These are phyloP conservation scores for Epizoanthus illoricatus DNA, from an alignment of 92 coral and sea anemone genomes.

Conservation along the genomic window DNA sequence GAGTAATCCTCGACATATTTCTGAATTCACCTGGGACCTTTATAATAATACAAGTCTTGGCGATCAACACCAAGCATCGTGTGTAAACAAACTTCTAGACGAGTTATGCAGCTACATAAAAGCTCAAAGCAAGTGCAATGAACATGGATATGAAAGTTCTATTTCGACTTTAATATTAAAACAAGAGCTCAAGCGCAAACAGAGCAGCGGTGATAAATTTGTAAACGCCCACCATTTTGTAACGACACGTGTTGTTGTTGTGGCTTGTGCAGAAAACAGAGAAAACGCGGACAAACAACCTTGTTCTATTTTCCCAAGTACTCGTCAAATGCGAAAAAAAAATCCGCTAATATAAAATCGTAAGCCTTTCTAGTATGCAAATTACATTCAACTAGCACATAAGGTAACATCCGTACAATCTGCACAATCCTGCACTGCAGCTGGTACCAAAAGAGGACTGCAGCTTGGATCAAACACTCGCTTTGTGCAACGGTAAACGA, in stretches of 20 bases:
- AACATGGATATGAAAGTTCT: not conserved
- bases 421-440: not conserved
- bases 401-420: not conserved
- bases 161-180: not conserved
- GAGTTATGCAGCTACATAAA: not conserved
- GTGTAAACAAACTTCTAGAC: no score
- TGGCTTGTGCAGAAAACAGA: not conserved
- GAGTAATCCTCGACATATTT: no score
- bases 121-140: not conserved
- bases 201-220: not conserved
- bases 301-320: not conserved
- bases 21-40: no score
- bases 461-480: no score
- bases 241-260: constrained; percentile 34
- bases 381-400: not conserved
- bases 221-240: constrained; percentile 40
- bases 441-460: not conserved
- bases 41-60: no score
- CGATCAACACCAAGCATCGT: no score
- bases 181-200: not conserved
- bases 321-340: not conserved
- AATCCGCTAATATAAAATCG: not conserved
- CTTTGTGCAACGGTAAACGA: not conserved
- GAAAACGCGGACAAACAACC: not conserved
- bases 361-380: not conserved